Conservation (phyloP, 2,888 invertebrate genomes). For the Chironomus riparius region DNA sequence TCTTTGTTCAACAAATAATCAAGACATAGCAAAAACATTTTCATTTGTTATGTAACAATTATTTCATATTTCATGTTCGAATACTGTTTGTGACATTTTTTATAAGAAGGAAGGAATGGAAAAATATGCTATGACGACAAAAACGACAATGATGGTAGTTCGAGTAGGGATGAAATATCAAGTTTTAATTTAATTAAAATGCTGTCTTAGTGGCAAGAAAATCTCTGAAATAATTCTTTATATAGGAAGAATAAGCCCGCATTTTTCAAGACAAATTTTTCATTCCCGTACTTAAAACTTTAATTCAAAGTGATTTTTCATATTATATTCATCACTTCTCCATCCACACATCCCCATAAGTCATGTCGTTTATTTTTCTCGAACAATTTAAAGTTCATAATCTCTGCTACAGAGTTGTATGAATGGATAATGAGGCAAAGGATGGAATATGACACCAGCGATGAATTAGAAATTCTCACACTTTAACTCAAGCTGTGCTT, state of each 20-base stretch:
- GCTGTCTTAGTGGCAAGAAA: slow-evolving; percentile 14
- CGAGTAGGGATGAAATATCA: neutral
- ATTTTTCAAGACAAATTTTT: neutral
- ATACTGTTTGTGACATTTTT: slow-evolving; percentile 14
- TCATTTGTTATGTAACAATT: neutral
- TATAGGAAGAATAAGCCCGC: slow-evolving; percentile 6
- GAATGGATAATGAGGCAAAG: neutral
- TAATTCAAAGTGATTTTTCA: slow-evolving; percentile 22
- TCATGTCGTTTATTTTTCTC: no score
- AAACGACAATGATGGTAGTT: neutral
- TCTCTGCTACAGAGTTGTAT: neutral
- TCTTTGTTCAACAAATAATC: neutral
- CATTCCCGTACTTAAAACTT: neutral
- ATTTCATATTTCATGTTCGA: neutral
- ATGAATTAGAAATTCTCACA: neutral
- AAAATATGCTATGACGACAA: neutral
- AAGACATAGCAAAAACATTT: neutral
- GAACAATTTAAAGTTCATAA: no score
- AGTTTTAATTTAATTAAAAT: slow-evolving; percentile 23
- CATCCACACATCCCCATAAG: no score
- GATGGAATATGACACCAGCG: slow-evolving; percentile 4
- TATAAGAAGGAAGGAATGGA: neutral
- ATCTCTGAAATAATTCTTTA: neutral
- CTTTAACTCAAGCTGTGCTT: neutral
- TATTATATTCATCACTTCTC: neutral